Evolutionary conservation across 2,888 invertebrate genomes (phyloP).

Genomic region (Hoplodrina ambigua): DNA sequence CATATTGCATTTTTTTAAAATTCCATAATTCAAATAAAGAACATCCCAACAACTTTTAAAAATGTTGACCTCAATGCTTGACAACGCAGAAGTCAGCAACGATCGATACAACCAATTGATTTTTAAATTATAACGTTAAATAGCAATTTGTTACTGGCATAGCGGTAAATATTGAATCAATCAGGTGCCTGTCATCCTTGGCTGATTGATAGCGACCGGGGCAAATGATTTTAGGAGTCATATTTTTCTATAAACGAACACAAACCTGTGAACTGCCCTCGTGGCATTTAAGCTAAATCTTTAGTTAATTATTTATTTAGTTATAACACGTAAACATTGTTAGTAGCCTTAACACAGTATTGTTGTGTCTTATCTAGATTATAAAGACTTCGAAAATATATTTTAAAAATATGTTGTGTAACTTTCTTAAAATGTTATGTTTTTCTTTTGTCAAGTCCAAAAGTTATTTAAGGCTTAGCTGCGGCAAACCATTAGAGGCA

Average conservation of each 20-base stretch:
- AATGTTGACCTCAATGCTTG: not conserved
- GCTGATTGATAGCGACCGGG: constrained; percentile 34
- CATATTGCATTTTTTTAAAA: too few relatives aligned
- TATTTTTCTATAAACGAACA: constrained; percentile 31
- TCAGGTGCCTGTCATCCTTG: constrained; percentile 20
- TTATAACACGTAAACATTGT: too few relatives aligned
- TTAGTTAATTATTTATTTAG: too few relatives aligned
- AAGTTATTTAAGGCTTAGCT: too few relatives aligned
- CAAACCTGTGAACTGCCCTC: not conserved
- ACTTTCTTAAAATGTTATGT: too few relatives aligned
- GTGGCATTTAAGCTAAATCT: too few relatives aligned
- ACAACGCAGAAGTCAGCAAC: not conserved
- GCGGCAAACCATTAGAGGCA: not conserved
- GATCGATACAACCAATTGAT: not conserved
- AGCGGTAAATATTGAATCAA: constrained; percentile 45
- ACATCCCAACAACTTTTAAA: not conserved
- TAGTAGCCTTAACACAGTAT: too few relatives aligned
- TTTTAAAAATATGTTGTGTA: too few relatives aligned
- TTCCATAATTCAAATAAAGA: not conserved
- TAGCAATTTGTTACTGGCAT: constrained; percentile 40
- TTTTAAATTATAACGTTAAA: constrained; percentile 22
- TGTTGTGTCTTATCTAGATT: too few relatives aligned
- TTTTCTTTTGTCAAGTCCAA: too few relatives aligned
- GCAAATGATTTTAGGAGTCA: constrained; percentile 28
- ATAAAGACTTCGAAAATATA: too few relatives aligned